phyloP scores from a whole-genome alignment of 2,113 vertebrate genomes.

The Passer montanus region DNA sequence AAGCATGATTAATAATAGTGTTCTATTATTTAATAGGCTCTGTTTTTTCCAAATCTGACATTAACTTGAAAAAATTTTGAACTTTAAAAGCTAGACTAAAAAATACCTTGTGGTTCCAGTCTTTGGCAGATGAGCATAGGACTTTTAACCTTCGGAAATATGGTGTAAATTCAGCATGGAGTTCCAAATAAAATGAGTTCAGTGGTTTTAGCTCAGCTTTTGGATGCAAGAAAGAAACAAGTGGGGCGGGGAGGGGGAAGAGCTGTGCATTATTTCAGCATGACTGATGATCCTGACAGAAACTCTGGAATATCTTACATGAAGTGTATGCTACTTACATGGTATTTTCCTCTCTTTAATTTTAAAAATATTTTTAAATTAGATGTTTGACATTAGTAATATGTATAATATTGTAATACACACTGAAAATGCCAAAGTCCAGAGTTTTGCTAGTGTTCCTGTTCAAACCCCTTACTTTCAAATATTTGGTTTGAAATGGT shows the following conservation, averaged over 20 bases:
- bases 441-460: neutral
- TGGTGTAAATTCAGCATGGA: conserved; percentile 53
- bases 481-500: neutral
- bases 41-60: conserved; percentile 63
- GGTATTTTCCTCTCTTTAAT: conserved; percentile 37
- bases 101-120: conserved; percentile 65
- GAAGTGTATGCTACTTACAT: neutral
- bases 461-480: neutral
- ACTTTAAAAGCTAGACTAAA: conserved; percentile 61
- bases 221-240: conserved; percentile 52
- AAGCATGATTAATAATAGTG: conserved; percentile 48
- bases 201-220: conserved; percentile 65
- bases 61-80: conserved; percentile 60
- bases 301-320: conserved; percentile 37
- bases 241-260: neutral
- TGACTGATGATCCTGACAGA: conserved; percentile 49
- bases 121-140: conserved; percentile 49
- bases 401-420: neutral
- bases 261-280: conserved; percentile 54
- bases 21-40: conserved; percentile 33
- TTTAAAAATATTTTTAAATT: conserved; percentile 10
- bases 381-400: neutral
- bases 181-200: conserved; percentile 63
- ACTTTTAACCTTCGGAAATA: conserved; percentile 68
- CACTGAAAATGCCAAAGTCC: neutral